A percentile compares a stretch with the other conserved stretches of the same genome.
Evolutionary conservation across 2,888 invertebrate genomes (phyloP).

Genomic region (Euzophera pinguis): DNA sequence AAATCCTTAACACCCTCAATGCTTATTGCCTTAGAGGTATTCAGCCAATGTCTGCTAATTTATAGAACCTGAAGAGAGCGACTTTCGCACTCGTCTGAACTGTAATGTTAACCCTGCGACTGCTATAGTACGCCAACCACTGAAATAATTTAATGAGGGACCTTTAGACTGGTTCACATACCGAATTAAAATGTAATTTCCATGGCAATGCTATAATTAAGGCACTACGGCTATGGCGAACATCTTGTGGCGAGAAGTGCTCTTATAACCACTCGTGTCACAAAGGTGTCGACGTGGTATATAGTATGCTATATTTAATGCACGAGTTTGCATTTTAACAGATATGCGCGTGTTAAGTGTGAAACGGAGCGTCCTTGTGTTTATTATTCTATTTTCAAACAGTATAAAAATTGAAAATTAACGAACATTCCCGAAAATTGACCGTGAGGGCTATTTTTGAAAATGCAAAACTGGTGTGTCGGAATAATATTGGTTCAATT

Average conservation of each 20-base stretch:
- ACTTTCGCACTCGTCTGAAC: slow-evolving; percentile 71
- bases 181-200: slow-evolving; percentile 47
- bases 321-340: neutral
- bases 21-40: slow-evolving; percentile 67
- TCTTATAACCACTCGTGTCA: neutral
- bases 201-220: slow-evolving; percentile 47
- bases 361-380: too few species aligned
- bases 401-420: too few species aligned
- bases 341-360: too few species aligned
- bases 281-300: slow-evolving; percentile 12
- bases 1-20: slow-evolving; percentile 43
- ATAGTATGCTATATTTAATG: neutral
- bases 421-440: too few species aligned
- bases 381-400: too few species aligned
- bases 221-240: slow-evolving; percentile 33
- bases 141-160: slow-evolving; percentile 75
- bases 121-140: slow-evolving; percentile 70
- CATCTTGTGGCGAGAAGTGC: slow-evolving; percentile 18
- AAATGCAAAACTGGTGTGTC: too few species aligned
- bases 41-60: slow-evolving; percentile 50
- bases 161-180: slow-evolving; percentile 43
- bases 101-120: slow-evolving; percentile 47
- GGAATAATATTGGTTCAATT: too few species aligned
- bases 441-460: too few species aligned
- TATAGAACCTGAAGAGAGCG: slow-evolving; percentile 51